Conservation (phyloP, 2,113 vertebrate species). For the Oplegnathus fasciatus region DNA sequence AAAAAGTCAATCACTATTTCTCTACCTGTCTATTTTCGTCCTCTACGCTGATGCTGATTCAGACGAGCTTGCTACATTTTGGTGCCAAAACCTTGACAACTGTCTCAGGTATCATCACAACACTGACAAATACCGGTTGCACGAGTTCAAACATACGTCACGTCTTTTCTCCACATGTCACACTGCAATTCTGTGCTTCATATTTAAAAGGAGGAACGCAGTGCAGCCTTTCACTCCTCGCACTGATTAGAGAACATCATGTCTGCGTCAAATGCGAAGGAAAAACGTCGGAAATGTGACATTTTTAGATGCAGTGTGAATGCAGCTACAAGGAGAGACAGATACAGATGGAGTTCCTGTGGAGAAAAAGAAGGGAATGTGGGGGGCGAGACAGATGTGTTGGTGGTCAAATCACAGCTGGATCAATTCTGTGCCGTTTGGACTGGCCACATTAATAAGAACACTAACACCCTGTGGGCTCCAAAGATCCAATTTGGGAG, state of each 20-base stretch:
- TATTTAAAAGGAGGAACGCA: background rate
- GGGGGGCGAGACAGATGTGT: conserved; percentile 13
- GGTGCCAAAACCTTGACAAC: conserved; percentile 1
- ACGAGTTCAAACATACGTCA: background rate
- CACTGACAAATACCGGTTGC: background rate
- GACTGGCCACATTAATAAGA: conserved; percentile 73
- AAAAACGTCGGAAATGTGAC: background rate
- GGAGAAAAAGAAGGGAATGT: background rate
- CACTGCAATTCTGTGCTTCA: background rate
- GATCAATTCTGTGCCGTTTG: conserved; percentile 38
- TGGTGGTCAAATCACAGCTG: conserved; percentile 56
- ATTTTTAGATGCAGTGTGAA: conserved; percentile 24
- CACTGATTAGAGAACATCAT: background rate
- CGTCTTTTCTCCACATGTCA: background rate
- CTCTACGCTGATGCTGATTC: background rate
- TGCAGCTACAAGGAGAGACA: background rate
- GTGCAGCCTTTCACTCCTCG: background rate
- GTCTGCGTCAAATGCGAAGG: background rate
- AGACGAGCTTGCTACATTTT: background rate
- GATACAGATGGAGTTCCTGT: background rate
- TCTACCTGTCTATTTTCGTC: background rate
- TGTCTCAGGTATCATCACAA: background rate
- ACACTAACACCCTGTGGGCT: conserved; percentile 66
- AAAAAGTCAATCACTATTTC: background rate
- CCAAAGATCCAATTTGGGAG: conserved; percentile 43